Conservation (phyloP, 2,113 vertebrate species). For the Quiscalus mexicanus region DNA sequence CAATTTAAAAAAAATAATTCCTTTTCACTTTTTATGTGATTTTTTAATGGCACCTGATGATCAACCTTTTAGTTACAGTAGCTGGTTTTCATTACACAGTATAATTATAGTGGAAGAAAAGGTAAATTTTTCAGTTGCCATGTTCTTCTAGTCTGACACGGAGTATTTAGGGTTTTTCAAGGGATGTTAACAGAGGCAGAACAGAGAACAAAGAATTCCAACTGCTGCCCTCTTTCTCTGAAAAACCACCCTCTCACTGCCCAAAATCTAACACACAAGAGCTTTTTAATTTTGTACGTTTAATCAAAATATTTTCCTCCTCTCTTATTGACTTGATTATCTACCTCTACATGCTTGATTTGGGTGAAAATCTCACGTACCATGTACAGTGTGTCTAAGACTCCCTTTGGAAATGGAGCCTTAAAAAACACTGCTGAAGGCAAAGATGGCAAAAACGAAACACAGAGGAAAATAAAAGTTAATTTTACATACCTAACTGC, state of each 20-base stretch:
- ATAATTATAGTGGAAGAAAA: not conserved
- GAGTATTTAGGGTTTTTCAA: not conserved
- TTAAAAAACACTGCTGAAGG: slow-evolving; percentile 37
- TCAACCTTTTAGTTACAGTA: not conserved
- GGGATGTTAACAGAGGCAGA: not conserved
- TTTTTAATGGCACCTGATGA: not conserved
- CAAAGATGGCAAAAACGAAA: not conserved
- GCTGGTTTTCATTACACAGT: not conserved
- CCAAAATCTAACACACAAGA: not conserved
- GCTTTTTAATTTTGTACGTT: not conserved
- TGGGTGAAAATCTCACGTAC: not conserved
- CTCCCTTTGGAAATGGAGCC: not conserved
- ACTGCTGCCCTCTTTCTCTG: not conserved
- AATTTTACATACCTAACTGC: slow-evolving; percentile 90
- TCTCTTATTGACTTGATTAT: slow-evolving; percentile 19
- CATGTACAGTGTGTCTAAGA: not conserved
- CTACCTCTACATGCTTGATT: not conserved
- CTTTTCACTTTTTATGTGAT: not conserved
- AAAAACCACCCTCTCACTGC: not conserved
- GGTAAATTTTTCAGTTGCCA: not conserved
- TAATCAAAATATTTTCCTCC: not conserved
- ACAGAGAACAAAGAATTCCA: not conserved
- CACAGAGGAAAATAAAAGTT: not conserved
- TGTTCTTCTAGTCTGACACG: not conserved
- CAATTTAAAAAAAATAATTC: not conserved